Conservation (phyloP, 2,888 invertebrate species). For the Dione juno region DNA sequence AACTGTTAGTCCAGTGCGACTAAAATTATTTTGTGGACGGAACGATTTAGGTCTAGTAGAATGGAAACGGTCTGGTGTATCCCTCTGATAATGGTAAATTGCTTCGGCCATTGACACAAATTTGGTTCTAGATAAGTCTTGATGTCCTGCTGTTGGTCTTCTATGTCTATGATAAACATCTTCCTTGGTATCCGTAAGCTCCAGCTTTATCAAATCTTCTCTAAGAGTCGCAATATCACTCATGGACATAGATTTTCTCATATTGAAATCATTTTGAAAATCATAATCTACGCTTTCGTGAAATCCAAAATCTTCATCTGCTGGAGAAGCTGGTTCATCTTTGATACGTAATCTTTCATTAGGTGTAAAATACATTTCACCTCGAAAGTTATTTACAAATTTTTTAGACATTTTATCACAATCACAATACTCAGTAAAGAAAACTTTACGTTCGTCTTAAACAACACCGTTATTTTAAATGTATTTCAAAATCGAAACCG, state of each 20-base stretch:
- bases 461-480: constrained; percentile 38
- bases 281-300: constrained; percentile 59
- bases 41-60: constrained; percentile 61
- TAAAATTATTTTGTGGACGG: constrained; percentile 54
- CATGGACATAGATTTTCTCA: constrained; percentile 75
- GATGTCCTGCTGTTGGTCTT: constrained; percentile 54
- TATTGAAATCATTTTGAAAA: constrained; percentile 58
- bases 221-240: constrained; percentile 64
- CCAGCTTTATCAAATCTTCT: constrained; percentile 56
- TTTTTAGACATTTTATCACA: constrained; percentile 62
- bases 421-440: background rate
- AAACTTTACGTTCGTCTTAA: constrained; percentile 6
- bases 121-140: constrained; percentile 67
- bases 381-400: constrained; percentile 69
- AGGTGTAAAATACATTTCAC: constrained; percentile 66
- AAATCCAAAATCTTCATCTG: constrained; percentile 68
- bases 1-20: constrained; percentile 65
- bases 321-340: constrained; percentile 68
- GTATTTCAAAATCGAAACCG: constrained; percentile 35
- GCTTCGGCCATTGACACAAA: constrained; percentile 85
- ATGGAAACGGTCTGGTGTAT: constrained; percentile 84
- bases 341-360: constrained; percentile 60
- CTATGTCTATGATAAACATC: constrained; percentile 57
- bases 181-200: constrained; percentile 52
- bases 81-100: constrained; percentile 81